phyloP scores from a whole-genome alignment of 2,113 vertebrate species.

The Archilochus colubris region DNA sequence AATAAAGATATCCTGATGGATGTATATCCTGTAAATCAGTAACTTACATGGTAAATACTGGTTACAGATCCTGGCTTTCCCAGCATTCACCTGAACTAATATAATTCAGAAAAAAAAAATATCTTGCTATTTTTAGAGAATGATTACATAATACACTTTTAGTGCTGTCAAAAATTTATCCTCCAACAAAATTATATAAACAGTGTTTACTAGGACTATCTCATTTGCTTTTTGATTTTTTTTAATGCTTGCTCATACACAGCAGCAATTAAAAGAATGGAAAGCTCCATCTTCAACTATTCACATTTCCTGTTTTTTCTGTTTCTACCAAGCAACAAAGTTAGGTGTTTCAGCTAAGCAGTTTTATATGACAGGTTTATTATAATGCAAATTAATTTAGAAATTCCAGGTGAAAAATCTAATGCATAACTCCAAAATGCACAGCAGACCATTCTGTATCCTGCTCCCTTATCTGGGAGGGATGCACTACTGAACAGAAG shows the following conservation, averaged over 20 bases:
- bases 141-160: conserved; percentile 24
- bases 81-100: not conserved
- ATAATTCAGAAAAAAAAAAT: not conserved
- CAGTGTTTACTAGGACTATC: not conserved
- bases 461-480: rapidly evolving
- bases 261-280: not conserved
- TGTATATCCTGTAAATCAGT: not conserved
- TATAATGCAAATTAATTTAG: not conserved
- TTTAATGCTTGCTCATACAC: not conserved
- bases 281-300: not conserved
- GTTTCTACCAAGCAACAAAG: not conserved
- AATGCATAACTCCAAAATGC: not conserved
- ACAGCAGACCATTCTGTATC: not conserved
- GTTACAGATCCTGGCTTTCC: not conserved
- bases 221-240: not conserved
- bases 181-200: not conserved
- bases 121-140: conserved; percentile 35
- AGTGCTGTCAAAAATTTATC: conserved; percentile 16
- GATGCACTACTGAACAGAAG: not conserved
- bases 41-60: not conserved
- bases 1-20: not conserved
- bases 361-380: not conserved
- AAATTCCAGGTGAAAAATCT: not conserved
- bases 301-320: not conserved
- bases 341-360: not conserved